phyloP scores from a whole-genome alignment of 1,140 invertebrate genomes.

The Drosophila cardini region DNA sequence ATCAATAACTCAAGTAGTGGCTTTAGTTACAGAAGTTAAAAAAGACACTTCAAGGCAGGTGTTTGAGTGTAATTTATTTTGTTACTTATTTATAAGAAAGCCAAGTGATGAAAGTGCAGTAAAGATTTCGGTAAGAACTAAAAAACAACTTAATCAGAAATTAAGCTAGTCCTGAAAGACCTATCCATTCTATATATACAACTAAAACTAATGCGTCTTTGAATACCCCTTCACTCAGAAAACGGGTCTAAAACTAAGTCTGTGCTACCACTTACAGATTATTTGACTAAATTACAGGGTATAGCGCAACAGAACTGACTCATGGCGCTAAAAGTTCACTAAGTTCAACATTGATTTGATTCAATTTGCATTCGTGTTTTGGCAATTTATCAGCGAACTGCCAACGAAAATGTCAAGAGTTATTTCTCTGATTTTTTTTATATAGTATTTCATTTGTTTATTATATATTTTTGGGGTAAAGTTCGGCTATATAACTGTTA shows the following conservation, averaged over 20 bases:
- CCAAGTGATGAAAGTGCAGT: too few relatives aligned
- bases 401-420: conserved; percentile 47
- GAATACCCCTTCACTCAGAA: too few relatives aligned
- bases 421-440: conserved; percentile 9
- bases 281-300: conserved; percentile 16
- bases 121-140: too few relatives aligned
- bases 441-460: background rate
- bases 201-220: too few relatives aligned
- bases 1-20: too few relatives aligned
- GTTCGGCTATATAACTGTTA: background rate
- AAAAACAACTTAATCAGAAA: too few relatives aligned
- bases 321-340: conserved; percentile 44
- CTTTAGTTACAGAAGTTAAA: too few relatives aligned
- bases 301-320: conserved; percentile 29
- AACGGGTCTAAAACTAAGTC: background rate
- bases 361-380: conserved; percentile 57
- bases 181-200: too few relatives aligned
- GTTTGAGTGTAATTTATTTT: too few relatives aligned
- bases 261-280: background rate
- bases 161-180: too few relatives aligned
- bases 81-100: too few relatives aligned
- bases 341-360: conserved; percentile 49
- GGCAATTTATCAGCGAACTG: conserved; percentile 52
- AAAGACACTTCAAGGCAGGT: too few relatives aligned
- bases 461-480: background rate